Conservation (phyloP, 2,113 vertebrate species). For the Falco punctatus region DNA sequence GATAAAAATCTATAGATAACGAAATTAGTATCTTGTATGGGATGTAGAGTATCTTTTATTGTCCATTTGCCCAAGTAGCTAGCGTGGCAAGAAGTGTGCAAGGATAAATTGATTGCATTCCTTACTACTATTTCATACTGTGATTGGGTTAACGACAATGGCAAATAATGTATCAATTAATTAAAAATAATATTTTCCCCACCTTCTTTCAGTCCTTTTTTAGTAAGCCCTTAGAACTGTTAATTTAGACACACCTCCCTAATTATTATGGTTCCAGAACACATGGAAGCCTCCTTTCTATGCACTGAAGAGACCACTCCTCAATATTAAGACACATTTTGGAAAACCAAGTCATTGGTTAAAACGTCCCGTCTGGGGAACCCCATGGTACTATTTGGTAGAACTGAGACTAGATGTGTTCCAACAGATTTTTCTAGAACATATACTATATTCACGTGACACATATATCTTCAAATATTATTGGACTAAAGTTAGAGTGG, state of each 20-base stretch:
- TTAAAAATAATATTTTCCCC: neutral
- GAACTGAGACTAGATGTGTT: neutral
- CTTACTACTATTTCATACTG: neutral
- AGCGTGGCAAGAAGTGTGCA: neutral
- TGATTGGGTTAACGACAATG: neutral
- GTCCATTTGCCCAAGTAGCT: neutral
- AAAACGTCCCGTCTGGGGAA: neutral
- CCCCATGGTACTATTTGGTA: neutral
- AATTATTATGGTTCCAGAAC: neutral
- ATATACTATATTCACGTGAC: neutral
- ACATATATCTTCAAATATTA: neutral
- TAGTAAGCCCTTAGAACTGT: neutral
- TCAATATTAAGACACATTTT: neutral
- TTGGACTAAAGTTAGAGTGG: neutral
- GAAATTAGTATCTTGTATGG: neutral
- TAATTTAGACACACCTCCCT: neutral
- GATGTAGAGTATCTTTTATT: neutral
- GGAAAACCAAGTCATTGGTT: neutral
- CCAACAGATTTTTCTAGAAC: neutral
- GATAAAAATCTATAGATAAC: neutral
- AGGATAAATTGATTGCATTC: neutral
- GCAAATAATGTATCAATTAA: neutral
- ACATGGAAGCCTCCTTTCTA: rapidly evolving
- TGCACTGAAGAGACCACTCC: neutral
- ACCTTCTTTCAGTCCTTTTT: neutral